Evolutionary conservation across 1,140 invertebrate genomes (phyloP).

Genomic region (Sarcophaga peregrina): DNA sequence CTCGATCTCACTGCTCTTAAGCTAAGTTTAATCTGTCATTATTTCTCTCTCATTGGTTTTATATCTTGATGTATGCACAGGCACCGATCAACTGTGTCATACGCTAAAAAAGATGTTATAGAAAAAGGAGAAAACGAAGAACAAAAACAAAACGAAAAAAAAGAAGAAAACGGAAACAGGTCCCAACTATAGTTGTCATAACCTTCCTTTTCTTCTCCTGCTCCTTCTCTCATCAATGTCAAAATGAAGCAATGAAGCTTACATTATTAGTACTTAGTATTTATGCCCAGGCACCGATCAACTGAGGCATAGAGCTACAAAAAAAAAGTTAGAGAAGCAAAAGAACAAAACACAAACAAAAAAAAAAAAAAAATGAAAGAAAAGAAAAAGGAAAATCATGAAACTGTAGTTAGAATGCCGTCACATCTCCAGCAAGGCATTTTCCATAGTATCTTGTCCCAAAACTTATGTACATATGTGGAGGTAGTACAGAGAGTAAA

Average conservation of each 20-base stretch:
- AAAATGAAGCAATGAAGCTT: no score
- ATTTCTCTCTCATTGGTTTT: neutral
- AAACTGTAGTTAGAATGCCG: neutral
- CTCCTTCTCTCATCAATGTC: no score
- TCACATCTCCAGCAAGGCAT: no score
- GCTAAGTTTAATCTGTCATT: neutral
- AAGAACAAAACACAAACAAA: conserved; percentile 21
- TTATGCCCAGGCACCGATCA: conserved; percentile 62
- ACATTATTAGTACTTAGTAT: neutral
- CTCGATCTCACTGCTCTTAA: neutral
- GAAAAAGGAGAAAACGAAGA: conserved; percentile 31
- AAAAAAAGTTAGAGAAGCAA: conserved; percentile 44
- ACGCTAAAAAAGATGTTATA: conserved; percentile 34
- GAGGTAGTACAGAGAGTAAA: no score
- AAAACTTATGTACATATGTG: no score
- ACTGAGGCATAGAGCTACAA: conserved; percentile 62
- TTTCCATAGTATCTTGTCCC: no score
- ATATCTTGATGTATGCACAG: neutral
- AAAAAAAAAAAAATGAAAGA: conserved; percentile 1
- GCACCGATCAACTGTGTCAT: conserved; percentile 38
- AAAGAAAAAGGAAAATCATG: neutral
- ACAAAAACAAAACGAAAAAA: conserved; percentile 21
- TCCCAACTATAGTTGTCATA: neutral
- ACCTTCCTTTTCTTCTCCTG: no score
- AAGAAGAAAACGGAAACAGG: neutral